phyloP scores from a whole-genome alignment of 1,140 invertebrate species.

The Drosophila bocqueti region DNA sequence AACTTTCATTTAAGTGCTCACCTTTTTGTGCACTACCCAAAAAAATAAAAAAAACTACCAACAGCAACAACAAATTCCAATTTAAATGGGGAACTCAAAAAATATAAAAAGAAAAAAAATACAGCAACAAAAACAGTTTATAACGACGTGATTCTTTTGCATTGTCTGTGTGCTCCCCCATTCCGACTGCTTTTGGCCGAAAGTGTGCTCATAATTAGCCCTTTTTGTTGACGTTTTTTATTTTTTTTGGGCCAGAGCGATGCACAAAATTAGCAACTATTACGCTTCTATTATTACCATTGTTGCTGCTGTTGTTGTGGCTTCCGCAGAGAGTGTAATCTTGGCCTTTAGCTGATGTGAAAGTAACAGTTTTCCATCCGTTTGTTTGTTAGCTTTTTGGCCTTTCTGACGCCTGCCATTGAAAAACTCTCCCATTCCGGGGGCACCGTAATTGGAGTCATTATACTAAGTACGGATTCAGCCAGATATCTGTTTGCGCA shows the following conservation, averaged over 20 bases:
- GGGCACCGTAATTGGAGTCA: conserved; percentile 30
- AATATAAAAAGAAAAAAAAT: conserved; percentile 18
- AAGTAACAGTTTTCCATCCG: conserved; percentile 70
- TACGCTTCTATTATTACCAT: conserved; percentile 67
- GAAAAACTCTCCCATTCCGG: conserved; percentile 22
- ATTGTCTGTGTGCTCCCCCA: conserved; percentile 55
- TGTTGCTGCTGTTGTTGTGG: conserved; percentile 14
- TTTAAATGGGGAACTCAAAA: conserved; percentile 50
- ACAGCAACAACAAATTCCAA: conserved; percentile 40
- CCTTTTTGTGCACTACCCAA: conserved; percentile 52
- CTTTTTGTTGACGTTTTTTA: conserved; percentile 64
- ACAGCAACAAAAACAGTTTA: conserved; percentile 59
- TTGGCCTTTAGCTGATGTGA: conserved; percentile 64
- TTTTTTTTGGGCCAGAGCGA: conserved; percentile 45
- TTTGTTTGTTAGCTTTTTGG: conserved; percentile 25
- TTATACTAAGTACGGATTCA: conserved; percentile 38
- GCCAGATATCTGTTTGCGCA: conserved; percentile 19
- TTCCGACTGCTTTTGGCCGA: conserved; percentile 49
- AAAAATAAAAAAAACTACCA: conserved; percentile 1
- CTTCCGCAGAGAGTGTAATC: conserved; percentile 53
- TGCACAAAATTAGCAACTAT: conserved; percentile 77
- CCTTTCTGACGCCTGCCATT: conserved; percentile 27
- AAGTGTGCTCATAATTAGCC: conserved; percentile 80
- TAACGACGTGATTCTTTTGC: conserved; percentile 76
- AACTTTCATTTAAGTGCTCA: conserved; percentile 78